Base-by-base conservation (phyloP, 1,140 invertebrate species). In the Ectropis grisescens region DNA sequence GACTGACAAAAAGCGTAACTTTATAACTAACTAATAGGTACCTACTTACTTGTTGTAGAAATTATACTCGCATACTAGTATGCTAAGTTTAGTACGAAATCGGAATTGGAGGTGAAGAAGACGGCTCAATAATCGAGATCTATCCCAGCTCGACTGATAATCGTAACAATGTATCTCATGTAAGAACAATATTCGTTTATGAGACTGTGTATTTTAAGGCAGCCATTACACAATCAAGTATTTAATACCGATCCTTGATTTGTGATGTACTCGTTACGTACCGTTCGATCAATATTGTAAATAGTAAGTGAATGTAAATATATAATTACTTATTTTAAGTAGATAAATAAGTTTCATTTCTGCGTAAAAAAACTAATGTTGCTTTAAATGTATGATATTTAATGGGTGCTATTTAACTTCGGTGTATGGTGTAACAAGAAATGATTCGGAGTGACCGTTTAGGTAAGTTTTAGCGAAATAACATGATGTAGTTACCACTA, bases 351-450 rank as follows among this genome's bases (percentile, higher is more conserved):
- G 16, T 3, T 19, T 19, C 3, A 28, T 35, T 32, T 47, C 38
- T 28, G 46, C 41, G 30, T 49, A 48, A 19, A 19, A 8, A 8
- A 19, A 19, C 8, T 58, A 57, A 68, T 66, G 47, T 69, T 30
- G 70, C 66, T 75, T 76, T 76, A 67, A 69, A 49, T 71, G 68
- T 79, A 72, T 54, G 60, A 67, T 67, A 72, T 70, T n/a, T n/a
- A n/a, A 79, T 74, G 70, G 74, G 74, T 79, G 74, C 74, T 75
- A 79, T 74, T 79, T 74, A 75, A 66, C 41, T 47, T 62, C 58
- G 71, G 75, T 76, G 70, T 70, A 70, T 60, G 74, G 74, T 79
- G 45, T 64, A 57, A 46, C 39, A 36, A 19, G 16, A 4, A 4
- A 19, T 19, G 8, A 8, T 19, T 19, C 3, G 3, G 16, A 8